These are phyloP conservation scores for Strigamia maritima DNA, from an alignment of 2,888 invertebrate species.

Conservation along the genomic window DNA sequence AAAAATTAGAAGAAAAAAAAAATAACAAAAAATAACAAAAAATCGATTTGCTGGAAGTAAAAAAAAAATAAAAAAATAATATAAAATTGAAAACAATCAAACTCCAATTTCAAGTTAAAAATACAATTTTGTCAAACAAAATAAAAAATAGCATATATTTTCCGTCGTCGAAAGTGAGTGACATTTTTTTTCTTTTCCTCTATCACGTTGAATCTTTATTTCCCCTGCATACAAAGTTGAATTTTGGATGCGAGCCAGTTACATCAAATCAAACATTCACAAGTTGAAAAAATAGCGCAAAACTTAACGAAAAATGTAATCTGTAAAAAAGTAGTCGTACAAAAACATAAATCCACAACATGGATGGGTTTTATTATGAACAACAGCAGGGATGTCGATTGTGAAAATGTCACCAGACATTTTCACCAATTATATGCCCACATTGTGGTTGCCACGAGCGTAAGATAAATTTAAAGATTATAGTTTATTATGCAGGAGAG, in stretches of 20 bases:
- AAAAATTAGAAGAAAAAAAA: neutral
- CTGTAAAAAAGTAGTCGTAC: neutral
- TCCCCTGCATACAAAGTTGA: neutral
- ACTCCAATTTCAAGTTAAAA: neutral
- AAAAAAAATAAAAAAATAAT: neutral
- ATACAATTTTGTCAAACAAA: neutral
- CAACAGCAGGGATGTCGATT: neutral
- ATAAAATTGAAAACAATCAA: neutral
- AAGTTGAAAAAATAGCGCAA: neutral
- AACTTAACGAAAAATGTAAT: neutral
- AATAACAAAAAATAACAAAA: neutral
- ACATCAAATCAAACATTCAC: conserved; percentile 19
- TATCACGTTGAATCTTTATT: neutral
- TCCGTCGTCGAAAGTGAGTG: neutral
- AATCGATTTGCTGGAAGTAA: conserved; percentile 22
- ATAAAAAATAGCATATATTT: neutral
- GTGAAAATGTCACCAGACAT: neutral
- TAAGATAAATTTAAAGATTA: neutral
- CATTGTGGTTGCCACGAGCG: neutral
- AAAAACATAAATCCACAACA: neutral
- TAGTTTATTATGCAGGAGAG: too few relatives aligned
- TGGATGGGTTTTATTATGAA: neutral
- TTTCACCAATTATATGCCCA: neutral
- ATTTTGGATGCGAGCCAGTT: neutral
- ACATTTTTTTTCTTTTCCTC: neutral